Percentiles rank a stretch among this genome's conserved stretches.
Evolutionary conservation across 2,797 vertebrate genomes (phyloP).

Genomic region (Argentina silus): DNA sequence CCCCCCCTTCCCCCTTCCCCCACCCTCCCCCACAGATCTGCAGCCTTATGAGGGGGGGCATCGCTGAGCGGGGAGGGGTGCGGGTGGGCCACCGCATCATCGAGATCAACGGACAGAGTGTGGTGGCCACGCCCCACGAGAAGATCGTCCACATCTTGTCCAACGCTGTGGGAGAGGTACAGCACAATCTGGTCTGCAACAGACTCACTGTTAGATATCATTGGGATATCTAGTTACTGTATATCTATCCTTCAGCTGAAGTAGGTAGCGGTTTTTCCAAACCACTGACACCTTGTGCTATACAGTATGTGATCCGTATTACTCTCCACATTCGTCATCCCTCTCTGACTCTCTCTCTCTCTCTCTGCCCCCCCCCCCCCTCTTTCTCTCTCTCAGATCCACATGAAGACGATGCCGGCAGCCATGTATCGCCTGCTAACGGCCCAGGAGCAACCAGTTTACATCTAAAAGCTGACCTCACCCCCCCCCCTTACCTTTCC

Average conservation of each 20-base stretch:
- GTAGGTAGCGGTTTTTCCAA: neutral
- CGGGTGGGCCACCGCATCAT: constrained; percentile 98
- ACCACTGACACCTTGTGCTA: neutral
- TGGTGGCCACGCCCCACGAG: constrained; percentile 95
- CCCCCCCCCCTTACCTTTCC: constrained; percentile 7
- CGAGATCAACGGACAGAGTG: constrained; percentile 96
- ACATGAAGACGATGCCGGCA: constrained; percentile 99
- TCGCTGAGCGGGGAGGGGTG: constrained; percentile 94
- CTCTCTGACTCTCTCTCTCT: constrained; percentile 17
- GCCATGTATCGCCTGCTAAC: constrained; percentile 98
- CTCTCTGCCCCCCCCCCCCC: constrained; percentile 23
- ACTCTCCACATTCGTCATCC: neutral
- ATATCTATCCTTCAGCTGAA: neutral
- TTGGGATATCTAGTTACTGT: neutral
- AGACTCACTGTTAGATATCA: too few species aligned
- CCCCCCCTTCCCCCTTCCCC: neutral
- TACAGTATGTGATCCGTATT: too few species aligned
- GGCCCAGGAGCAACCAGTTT: constrained; percentile 88
- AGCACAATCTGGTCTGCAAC: neutral
- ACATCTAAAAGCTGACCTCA: constrained; percentile 71
- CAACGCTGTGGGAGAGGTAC: constrained; percentile 95
- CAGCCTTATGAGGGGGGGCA: constrained; percentile 97
- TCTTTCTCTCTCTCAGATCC: constrained; percentile 80
- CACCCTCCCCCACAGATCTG: constrained; percentile 83
- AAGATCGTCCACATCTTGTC: constrained; percentile 97